Evolutionary conservation across 2,888 invertebrate species (phyloP), one percentile per base, ranked within the genome.

Genomic region (Alloscopus bannaensis): DNA sequence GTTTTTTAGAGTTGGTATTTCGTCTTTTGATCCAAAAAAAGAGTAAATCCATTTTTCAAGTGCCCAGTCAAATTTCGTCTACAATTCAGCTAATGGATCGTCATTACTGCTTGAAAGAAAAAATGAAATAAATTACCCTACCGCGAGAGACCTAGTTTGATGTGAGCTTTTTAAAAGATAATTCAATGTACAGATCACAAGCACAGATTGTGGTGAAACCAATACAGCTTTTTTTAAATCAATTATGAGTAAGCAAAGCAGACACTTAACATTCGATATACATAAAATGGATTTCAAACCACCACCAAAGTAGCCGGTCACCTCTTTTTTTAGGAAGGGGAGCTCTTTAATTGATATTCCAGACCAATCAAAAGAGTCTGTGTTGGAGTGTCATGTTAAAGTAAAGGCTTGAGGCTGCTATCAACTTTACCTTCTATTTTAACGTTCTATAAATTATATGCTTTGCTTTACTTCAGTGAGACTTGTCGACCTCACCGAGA

Each of bases 341-440:
- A 40, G 24, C 16, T 57, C 18, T 40, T 65, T 75, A 75, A 75
- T 75, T 75, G 75, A 75, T 75, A n/a, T 75, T 73, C 50, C 75
- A 60, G 57, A 60, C 26, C 18, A 68, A 65, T 57, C 65, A 68
- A 55, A 62, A 59, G 28, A n/a, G 59, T 40, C 40, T 26, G 1
- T 36, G 47, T 36, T 68, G 66, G 59, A 75, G 68, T 68, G 75
- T 75, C 75, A 75, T 50, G 75, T 45, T 59, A 4, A 72, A 64
- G 29, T n/a, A n/a, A n/a, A n/a, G n/a, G n/a, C n/a, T n/a, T n/a
- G n/a, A n/a, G n/a, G n/a, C n/a, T n/a, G n/a, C n/a, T n/a, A n/a
- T n/a, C n/a, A n/a, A n/a, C n/a, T n/a, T n/a, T n/a, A n/a, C n/a
- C n/a, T n/a, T n/a, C n/a, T n/a, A n/a, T n/a, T n/a, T n/a, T n/a